phyloP scores from a whole-genome alignment of 2,888 invertebrate species.

The Pandemis corylana region DNA sequence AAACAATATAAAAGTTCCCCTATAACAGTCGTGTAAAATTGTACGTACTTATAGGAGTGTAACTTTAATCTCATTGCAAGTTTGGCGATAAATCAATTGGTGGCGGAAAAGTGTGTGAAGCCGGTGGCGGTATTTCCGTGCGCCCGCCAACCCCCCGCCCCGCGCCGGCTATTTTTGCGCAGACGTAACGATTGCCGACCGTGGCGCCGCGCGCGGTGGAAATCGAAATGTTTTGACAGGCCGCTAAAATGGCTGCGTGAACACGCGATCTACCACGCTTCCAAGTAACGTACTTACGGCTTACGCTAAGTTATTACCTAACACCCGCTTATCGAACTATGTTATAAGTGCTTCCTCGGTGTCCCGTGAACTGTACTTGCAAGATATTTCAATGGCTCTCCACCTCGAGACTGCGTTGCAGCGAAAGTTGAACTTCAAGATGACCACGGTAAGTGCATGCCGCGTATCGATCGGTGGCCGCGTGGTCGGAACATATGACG shows the following conservation, averaged over 20 bases:
- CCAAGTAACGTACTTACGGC: constrained; percentile 67
- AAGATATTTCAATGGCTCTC: constrained; percentile 71
- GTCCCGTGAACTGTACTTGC: constrained; percentile 57
- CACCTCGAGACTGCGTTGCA: constrained; percentile 82
- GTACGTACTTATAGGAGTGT: constrained; percentile 54
- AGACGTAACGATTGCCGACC: constrained; percentile 71
- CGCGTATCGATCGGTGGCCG: constrained; percentile 76
- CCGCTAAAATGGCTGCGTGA: constrained; percentile 82
- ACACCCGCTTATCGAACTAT: constrained; percentile 69
- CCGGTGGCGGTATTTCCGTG: constrained; percentile 48
- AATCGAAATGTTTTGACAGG: constrained; percentile 73
- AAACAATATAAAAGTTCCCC: constrained; percentile 32
- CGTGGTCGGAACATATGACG: constrained; percentile 81
- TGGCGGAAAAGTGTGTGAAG: constrained; percentile 63
- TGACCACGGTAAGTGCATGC: constrained; percentile 83
- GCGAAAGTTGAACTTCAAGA: constrained; percentile 83
- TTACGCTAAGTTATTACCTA: constrained; percentile 74
- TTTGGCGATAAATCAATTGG: constrained; percentile 78
- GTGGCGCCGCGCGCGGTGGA: constrained; percentile 71
- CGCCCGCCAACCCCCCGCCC: constrained; percentile 49
- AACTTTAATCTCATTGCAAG: constrained; percentile 78
- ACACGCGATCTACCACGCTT: constrained; percentile 79
- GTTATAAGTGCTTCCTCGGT: constrained; percentile 71
- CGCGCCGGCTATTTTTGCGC: constrained; percentile 70
- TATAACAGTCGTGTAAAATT: constrained; percentile 34